Percentiles rank a stretch among this genome's conserved stretches.
phyloP scores from a whole-genome alignment of 2,113 vertebrate species.

The Halichoeres trimaculatus region DNA sequence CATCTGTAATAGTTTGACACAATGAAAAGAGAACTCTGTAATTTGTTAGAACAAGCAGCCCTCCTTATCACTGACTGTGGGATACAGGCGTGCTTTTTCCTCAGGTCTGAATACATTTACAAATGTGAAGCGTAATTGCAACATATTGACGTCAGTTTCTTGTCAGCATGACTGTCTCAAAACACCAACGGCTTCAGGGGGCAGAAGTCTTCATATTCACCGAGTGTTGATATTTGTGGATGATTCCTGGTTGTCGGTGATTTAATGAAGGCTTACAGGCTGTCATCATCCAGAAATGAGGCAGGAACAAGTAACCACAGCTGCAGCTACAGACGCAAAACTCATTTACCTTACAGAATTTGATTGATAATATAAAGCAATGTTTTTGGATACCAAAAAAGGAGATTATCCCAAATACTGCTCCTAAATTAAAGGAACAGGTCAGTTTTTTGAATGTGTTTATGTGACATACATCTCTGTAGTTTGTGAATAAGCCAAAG shows the following conservation, averaged over 20 bases:
- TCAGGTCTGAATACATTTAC: conserved; percentile 41
- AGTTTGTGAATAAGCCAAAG: no score
- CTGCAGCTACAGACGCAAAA: conserved; percentile 13
- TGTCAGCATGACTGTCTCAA: conserved; percentile 55
- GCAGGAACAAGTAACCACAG: conserved; percentile 32
- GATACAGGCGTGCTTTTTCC: conserved; percentile 6
- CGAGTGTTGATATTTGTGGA: conserved; percentile 44
- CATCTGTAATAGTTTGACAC: background rate
- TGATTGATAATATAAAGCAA: no score
- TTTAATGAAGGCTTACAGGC: conserved; percentile 39
- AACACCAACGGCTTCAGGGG: conserved; percentile 66
- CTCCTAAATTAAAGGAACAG: no score
- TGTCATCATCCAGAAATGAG: conserved; percentile 43
- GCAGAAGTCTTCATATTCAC: conserved; percentile 44
- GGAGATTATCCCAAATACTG: no score
- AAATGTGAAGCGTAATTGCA: conserved; percentile 55
- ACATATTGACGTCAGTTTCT: conserved; percentile 53
- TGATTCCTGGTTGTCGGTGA: conserved; percentile 50
- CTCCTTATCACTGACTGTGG: conserved; percentile 5
- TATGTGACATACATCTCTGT: no score
- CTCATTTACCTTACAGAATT: conserved; percentile 7
- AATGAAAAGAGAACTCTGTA: background rate
- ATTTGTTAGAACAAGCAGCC: background rate
- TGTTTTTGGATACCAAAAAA: no score
- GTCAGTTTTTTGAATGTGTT: no score